Evolutionary conservation across 2,888 invertebrate genomes (phyloP).

Genomic region (Drosophila robusta): DNA sequence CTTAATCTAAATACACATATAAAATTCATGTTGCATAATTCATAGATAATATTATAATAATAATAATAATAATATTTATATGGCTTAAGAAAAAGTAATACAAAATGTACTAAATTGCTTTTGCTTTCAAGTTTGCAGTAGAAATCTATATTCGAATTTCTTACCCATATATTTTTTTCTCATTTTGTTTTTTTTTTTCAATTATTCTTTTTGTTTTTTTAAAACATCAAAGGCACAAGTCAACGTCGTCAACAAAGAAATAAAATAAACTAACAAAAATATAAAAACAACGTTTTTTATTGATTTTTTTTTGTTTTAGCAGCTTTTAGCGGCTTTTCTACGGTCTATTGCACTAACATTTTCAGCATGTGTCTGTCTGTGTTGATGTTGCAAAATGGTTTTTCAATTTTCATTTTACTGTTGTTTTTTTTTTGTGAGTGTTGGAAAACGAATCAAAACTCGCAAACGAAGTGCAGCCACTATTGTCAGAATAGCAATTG

Average conservation of each 20-base stretch:
- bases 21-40: constrained; percentile 76
- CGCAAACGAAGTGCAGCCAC: constrained; percentile 44
- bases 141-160: constrained; percentile 48
- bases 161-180: constrained; percentile 30
- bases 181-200: constrained; percentile 17
- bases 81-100: constrained; percentile 79
- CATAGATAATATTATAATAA: constrained; percentile 47
- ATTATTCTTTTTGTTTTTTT: constrained; percentile 48
- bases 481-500: constrained; percentile 23
- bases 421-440: constrained; percentile 9
- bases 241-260: constrained; percentile 84
- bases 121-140: constrained; percentile 36
- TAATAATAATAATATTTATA: constrained; percentile 54
- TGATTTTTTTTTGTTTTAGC: constrained; percentile 17
- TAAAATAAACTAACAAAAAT: constrained; percentile 64
- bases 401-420: constrained; percentile 18
- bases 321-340: constrained; percentile 39
- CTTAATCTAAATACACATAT: constrained; percentile 76
- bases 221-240: constrained; percentile 85
- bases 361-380: constrained; percentile 52
- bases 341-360: constrained; percentile 51
- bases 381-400: constrained; percentile 31
- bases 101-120: constrained; percentile 66
- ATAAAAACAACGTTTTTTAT: constrained; percentile 46
- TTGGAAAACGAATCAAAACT: constrained; percentile 53